These are phyloP conservation scores for Theocolax elegans DNA, from an alignment of 1,140 invertebrate species.

Conservation along the genomic window DNA sequence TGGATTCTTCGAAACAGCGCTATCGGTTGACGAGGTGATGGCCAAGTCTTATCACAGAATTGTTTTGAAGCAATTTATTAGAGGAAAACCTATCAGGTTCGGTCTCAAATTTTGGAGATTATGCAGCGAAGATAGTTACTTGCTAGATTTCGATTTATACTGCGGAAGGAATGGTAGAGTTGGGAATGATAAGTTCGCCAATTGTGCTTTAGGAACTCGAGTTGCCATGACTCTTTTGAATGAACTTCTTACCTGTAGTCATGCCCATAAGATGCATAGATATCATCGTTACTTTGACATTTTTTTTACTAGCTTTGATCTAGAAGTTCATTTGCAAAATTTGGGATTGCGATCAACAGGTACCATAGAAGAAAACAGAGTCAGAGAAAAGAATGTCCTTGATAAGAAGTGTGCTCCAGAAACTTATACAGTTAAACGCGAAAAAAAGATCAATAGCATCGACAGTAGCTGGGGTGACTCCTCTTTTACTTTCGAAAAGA, in stretches of 20 bases:
- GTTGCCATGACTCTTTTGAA: no score
- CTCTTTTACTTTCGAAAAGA: background rate
- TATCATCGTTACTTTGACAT: slow-evolving; percentile 33
- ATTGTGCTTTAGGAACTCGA: background rate
- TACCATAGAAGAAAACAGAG: background rate
- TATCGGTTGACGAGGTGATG: slow-evolving; percentile 43
- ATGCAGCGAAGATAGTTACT: slow-evolving; percentile 2
- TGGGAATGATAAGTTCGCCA: background rate
- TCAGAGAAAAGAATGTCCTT: background rate
- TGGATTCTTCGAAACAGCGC: slow-evolving; percentile 36
- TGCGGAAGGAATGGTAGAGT: slow-evolving; percentile 1
- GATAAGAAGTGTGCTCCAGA: background rate
- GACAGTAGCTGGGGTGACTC: background rate
- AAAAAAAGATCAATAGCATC: background rate
- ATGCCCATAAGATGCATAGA: background rate
- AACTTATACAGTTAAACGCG: background rate
- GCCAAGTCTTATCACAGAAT: slow-evolving; percentile 42
- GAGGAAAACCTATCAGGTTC: slow-evolving; percentile 27
- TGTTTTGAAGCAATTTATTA: slow-evolving; percentile 9
- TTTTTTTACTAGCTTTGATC: slow-evolving; percentile 27
- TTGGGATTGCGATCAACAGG: background rate
- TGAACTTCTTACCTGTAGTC: slow-evolving; percentile 6
- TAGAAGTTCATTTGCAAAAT: slow-evolving; percentile 16
- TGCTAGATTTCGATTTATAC: slow-evolving; percentile 25
- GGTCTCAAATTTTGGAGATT: slow-evolving; percentile 35